Evolutionary conservation across 2,888 invertebrate species (phyloP).

Genomic region (Drosophila siamana): DNA sequence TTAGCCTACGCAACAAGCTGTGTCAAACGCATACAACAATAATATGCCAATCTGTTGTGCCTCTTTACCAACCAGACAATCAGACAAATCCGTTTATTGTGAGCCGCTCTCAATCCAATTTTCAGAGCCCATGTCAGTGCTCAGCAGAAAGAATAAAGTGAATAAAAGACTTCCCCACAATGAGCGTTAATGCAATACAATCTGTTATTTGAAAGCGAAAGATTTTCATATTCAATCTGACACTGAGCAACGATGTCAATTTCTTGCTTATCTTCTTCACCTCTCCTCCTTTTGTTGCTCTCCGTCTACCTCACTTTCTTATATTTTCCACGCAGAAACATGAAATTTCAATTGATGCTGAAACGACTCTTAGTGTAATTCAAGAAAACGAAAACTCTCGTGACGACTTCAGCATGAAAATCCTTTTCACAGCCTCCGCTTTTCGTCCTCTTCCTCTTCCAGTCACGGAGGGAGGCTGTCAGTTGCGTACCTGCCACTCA

Average conservation of each 20-base stretch:
- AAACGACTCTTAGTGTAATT: conserved; percentile 13
- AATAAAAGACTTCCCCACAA: conserved; percentile 25
- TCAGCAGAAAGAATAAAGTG: conserved; percentile 12
- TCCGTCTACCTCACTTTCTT: neutral
- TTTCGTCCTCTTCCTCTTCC: neutral
- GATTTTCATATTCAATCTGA: conserved; percentile 63
- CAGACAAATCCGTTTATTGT: conserved; percentile 36
- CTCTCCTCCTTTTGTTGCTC: neutral
- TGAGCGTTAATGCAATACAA: conserved; percentile 45
- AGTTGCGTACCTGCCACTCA: conserved; percentile 13
- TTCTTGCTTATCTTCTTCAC: conserved; percentile 30
- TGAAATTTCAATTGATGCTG: conserved; percentile 36
- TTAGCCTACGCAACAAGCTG: neutral
- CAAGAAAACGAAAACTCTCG: conserved; percentile 10
- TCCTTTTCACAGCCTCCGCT: conserved; percentile 16
- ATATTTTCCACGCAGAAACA: conserved; percentile 2
- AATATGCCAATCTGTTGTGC: conserved; percentile 23
- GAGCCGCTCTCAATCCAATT: conserved; percentile 10
- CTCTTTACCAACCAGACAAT: conserved; percentile 20
- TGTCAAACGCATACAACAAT: neutral
- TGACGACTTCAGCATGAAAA: conserved; percentile 33
- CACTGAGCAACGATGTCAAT: conserved; percentile 67
- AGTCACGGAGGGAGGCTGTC: neutral
- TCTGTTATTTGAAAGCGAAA: conserved; percentile 48
- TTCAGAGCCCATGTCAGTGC: conserved; percentile 12